phyloP scores from a whole-genome alignment of 2,888 invertebrate species.

The Dynastes maya region DNA sequence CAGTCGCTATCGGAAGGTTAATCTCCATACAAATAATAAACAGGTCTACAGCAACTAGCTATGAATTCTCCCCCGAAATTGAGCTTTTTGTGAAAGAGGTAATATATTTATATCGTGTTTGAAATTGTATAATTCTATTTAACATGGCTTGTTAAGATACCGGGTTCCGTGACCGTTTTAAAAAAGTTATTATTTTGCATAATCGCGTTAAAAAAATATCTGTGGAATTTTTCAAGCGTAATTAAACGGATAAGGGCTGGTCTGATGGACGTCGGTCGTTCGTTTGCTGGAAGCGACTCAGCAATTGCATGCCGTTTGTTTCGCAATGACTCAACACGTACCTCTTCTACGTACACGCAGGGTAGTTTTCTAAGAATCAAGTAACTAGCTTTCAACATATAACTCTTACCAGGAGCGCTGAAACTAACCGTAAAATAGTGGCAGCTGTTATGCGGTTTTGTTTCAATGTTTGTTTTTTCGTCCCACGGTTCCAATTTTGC shows the following conservation, averaged over 20 bases:
- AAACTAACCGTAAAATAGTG: background rate
- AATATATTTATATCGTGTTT: slow-evolving; percentile 67
- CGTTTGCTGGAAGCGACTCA: too few relatives aligned
- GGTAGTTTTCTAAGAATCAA: too few relatives aligned
- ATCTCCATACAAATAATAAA: slow-evolving; percentile 69
- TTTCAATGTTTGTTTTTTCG: background rate
- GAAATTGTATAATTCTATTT: slow-evolving; percentile 69
- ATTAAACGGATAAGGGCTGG: slow-evolving; percentile 41
- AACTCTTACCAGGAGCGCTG: too few relatives aligned
- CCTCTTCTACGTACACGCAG: too few relatives aligned
- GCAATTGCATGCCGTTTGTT: too few relatives aligned
- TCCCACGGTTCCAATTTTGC: too few relatives aligned
- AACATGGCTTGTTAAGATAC: slow-evolving; percentile 68
- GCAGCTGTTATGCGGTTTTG: background rate
- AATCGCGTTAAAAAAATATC: slow-evolving; percentile 52
- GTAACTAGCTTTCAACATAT: too few relatives aligned
- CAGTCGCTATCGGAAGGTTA: slow-evolving; percentile 60
- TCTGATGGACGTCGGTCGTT: too few relatives aligned
- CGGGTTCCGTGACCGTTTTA: slow-evolving; percentile 66
- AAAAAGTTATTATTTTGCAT: slow-evolving; percentile 63
- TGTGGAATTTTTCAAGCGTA: slow-evolving; percentile 48
- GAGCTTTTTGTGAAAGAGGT: slow-evolving; percentile 59
- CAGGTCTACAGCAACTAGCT: slow-evolving; percentile 65
- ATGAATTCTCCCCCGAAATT: slow-evolving; percentile 61
- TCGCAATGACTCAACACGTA: too few relatives aligned